Evolutionary conservation across 2,888 invertebrate species (phyloP).

Genomic region (Thysanoteuthis rhombus): DNA sequence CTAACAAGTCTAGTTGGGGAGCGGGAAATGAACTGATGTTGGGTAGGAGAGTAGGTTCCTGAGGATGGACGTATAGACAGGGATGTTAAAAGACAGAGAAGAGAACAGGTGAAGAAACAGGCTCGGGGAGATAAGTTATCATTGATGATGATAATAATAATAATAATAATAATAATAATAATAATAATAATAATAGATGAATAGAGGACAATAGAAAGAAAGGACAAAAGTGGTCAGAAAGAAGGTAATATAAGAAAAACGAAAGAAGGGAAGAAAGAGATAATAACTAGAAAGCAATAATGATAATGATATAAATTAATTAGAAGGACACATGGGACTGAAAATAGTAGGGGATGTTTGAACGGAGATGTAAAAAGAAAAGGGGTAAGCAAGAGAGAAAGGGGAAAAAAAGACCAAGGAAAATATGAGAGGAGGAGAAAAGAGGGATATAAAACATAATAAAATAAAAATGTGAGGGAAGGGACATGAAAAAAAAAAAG

Average conservation of each 20-base stretch:
- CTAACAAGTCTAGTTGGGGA: neutral
- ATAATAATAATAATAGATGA: neutral
- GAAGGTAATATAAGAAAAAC: neutral
- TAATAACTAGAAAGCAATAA: too few relatives aligned
- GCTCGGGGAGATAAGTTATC: neutral
- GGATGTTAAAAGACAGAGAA: neutral
- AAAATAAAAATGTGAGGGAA: neutral
- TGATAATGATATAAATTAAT: constrained; percentile 38
- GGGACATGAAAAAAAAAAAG: neutral
- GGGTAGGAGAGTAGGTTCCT: neutral
- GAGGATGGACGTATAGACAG: neutral
- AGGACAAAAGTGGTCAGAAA: neutral
- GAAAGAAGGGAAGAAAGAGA: neutral
- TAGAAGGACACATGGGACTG: too few relatives aligned
- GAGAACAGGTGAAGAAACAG: neutral
- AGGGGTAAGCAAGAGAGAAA: neutral
- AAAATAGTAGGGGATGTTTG: too few relatives aligned
- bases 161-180: neutral
- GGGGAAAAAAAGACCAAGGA: neutral
- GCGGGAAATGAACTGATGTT: neutral
- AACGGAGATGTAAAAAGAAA: too few relatives aligned
- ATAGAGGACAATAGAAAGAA: neutral
- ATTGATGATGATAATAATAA: neutral
- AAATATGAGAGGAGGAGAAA: neutral
- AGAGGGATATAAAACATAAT: neutral